Percentiles rank a stretch among this genome's conserved stretches.
These are phyloP conservation scores for Galaxias olidus DNA, from an alignment of 2,797 vertebrate species.

Conservation along the genomic window DNA sequence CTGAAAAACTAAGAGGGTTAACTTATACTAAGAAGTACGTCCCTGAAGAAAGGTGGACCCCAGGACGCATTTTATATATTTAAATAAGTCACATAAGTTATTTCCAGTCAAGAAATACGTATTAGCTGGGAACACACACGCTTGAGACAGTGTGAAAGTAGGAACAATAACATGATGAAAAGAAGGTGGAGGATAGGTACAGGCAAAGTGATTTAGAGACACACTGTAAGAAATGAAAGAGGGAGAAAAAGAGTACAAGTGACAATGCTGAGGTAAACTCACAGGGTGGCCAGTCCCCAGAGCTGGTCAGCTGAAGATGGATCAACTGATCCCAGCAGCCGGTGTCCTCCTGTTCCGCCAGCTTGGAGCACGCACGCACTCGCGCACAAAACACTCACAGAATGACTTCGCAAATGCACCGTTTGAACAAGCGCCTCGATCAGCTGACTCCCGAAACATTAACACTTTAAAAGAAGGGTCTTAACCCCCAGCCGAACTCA, in stretches of 20 bases:
- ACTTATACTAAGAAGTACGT: neutral
- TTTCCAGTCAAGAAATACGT: no score
- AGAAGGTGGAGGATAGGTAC: neutral
- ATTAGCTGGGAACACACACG: neutral
- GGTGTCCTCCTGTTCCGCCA: slow-evolving; percentile 66
- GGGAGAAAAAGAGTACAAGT: neutral
- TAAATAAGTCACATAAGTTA: no score
- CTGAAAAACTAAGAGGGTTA: neutral
- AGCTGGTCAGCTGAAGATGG: slow-evolving; percentile 74
- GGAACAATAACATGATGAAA: neutral
- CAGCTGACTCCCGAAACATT: slow-evolving; percentile 26
- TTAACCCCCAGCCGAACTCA: slow-evolving; percentile 11
- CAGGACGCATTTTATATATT: no score
- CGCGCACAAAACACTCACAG: neutral
- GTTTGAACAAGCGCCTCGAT: slow-evolving; percentile 29
- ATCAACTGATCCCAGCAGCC: slow-evolving; percentile 78
- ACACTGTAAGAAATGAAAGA: neutral
- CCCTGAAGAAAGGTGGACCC: no score
- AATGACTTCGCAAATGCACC: neutral
- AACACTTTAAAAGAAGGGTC: slow-evolving; percentile 23
- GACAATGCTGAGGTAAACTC: slow-evolving; percentile 50
- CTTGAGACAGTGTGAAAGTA: neutral
- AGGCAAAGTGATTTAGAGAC: neutral
- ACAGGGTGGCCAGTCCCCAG: slow-evolving; percentile 74
- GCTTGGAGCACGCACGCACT: slow-evolving; percentile 49